Conservation (phyloP, 2,888 invertebrate genomes). For the Nomada lathburiana region DNA sequence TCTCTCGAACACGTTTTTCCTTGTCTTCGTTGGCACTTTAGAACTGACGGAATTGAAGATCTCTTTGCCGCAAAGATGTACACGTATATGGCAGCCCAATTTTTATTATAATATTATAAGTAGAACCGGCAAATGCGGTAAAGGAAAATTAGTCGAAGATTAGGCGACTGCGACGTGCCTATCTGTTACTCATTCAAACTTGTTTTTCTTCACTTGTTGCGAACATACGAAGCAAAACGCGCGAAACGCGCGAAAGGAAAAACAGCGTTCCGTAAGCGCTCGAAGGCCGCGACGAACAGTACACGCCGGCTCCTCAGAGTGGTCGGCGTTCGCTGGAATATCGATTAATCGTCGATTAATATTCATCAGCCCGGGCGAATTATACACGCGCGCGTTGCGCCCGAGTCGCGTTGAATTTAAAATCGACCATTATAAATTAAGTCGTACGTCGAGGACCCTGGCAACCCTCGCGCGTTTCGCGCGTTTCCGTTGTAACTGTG, state of each 20-base stretch:
- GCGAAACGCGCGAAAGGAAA: neutral
- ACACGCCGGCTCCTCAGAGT: constrained; percentile 33
- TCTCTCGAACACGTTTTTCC: too few species aligned
- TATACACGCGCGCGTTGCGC: constrained; percentile 32
- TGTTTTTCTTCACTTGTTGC: neutral
- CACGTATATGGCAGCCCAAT: too few species aligned
- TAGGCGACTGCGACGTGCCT: neutral
- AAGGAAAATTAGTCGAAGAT: neutral
- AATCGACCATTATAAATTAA: constrained; percentile 54
- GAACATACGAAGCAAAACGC: neutral
- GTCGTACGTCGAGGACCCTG: constrained; percentile 19
- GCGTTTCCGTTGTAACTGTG: constrained; percentile 1
- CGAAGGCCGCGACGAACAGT: constrained; percentile 24
- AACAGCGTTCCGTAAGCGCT: neutral
- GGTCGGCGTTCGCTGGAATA: constrained; percentile 38
- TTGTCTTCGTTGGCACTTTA: too few species aligned
- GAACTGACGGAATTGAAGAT: too few species aligned
- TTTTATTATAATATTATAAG: too few species aligned
- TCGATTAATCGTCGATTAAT: constrained; percentile 61
- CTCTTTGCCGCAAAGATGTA: too few species aligned
- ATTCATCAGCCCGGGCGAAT: constrained; percentile 49
- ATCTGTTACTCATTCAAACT: neutral
- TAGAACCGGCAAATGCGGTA: too few species aligned
- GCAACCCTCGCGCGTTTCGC: constrained; percentile 7
- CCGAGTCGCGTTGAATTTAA: constrained; percentile 49